Evolutionary conservation across 2,797 vertebrate genomes (phyloP).

Genomic region (Balearica regulorum): DNA sequence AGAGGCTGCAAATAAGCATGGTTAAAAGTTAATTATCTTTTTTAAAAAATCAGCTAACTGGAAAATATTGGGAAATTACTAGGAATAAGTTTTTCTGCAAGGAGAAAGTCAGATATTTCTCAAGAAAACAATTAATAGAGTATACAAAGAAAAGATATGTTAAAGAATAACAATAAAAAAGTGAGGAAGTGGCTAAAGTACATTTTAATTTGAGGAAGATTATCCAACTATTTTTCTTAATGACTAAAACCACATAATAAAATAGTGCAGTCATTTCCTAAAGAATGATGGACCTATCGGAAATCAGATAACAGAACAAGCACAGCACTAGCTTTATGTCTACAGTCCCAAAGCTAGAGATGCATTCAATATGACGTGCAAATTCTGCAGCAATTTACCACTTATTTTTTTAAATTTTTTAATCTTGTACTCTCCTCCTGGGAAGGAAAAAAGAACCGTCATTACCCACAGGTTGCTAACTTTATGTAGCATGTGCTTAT

Average conservation of each 20-base stretch:
- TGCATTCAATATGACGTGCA: neutral
- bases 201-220: neutral
- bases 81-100: neutral
- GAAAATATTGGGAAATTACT: neutral
- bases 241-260: neutral
- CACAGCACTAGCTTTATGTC: neutral
- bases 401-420: neutral
- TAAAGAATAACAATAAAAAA: neutral
- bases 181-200: neutral
- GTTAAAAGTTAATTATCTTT: neutral
- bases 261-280: neutral
- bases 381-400: neutral
- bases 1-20: neutral
- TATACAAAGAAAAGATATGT: neutral
- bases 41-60: neutral
- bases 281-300: neutral
- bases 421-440: neutral
- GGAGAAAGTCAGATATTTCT: neutral
- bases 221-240: neutral
- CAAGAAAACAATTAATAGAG: neutral
- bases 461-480: neutral
- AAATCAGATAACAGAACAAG: neutral
- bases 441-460: neutral
- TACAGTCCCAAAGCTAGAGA: neutral
- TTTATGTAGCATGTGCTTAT: neutral